Evolutionary conservation across 2,113 vertebrate genomes (phyloP).

Genomic region (Brachypteracias leptosomus): DNA sequence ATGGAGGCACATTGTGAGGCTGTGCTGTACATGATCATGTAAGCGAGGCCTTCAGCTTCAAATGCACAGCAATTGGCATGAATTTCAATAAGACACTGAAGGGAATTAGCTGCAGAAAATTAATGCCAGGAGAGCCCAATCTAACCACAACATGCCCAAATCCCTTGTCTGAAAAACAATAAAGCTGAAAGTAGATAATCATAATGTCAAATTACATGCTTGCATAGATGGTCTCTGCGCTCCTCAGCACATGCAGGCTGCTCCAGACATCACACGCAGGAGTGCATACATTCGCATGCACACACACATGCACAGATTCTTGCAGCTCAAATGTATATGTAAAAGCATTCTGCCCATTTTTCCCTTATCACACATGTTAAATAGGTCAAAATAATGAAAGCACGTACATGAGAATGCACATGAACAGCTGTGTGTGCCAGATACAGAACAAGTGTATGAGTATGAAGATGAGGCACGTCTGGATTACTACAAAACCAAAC

Average conservation of each 20-base stretch:
- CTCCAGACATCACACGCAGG: not conserved
- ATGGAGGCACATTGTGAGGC: not conserved
- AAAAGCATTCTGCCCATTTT: not conserved
- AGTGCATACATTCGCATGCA: too few species aligned
- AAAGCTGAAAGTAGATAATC: not conserved
- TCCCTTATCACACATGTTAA: not conserved
- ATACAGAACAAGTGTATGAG: not conserved
- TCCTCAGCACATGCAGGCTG: not conserved
- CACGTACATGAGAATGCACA: not conserved
- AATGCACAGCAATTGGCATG: not conserved
- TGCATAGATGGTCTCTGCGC: not conserved
- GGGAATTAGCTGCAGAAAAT: conserved; percentile 13
- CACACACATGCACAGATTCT: too few species aligned
- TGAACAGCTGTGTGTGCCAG: not conserved
- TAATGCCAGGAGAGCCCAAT: not conserved
- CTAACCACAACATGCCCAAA: not conserved
- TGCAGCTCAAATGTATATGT: not conserved
- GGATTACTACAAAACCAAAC: not conserved
- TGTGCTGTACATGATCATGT: not conserved
- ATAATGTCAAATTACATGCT: not conserved
- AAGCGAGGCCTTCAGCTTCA: not conserved
- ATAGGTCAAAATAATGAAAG: not conserved
- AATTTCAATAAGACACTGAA: not conserved
- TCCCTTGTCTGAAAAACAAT: not conserved
- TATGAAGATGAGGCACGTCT: not conserved